Evolutionary conservation across 1,140 invertebrate species (phyloP).

Genomic region (Holotrichia oblita): DNA sequence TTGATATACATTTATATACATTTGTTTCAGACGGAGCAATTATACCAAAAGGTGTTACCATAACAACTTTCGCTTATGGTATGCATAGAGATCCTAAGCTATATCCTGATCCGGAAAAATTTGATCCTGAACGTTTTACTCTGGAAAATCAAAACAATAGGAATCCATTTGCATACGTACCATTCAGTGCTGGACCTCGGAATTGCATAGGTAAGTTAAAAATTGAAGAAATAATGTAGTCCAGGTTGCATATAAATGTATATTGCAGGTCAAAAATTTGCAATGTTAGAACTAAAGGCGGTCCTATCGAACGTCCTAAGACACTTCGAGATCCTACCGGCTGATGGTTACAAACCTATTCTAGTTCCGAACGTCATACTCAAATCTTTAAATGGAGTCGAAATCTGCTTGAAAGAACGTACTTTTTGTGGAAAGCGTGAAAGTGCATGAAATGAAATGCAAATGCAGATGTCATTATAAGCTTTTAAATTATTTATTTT

Average conservation of each 20-base stretch:
- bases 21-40: constrained; percentile 61
- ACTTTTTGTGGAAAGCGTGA: background rate
- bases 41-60: constrained; percentile 63
- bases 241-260: background rate
- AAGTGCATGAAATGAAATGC: background rate
- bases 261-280: constrained; percentile 76
- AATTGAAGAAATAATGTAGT: background rate
- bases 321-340: constrained; percentile 66
- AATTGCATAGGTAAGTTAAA: constrained; percentile 71
- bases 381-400: constrained; percentile 35
- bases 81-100: constrained; percentile 69
- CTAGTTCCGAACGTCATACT: constrained; percentile 23
- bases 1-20: too few species aligned
- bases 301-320: constrained; percentile 73
- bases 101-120: constrained; percentile 73
- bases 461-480: background rate
- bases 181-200: constrained; percentile 72
- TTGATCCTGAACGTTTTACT: constrained; percentile 69
- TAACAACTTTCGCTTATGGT: constrained; percentile 64
- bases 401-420: constrained; percentile 27
- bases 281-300: constrained; percentile 79
- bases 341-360: constrained; percentile 51
- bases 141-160: constrained; percentile 65
- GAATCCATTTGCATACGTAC: constrained; percentile 64
- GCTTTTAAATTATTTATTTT: too few species aligned